Conservation (phyloP, 2,888 invertebrate genomes). For the Nephrotoma appendiculata region DNA sequence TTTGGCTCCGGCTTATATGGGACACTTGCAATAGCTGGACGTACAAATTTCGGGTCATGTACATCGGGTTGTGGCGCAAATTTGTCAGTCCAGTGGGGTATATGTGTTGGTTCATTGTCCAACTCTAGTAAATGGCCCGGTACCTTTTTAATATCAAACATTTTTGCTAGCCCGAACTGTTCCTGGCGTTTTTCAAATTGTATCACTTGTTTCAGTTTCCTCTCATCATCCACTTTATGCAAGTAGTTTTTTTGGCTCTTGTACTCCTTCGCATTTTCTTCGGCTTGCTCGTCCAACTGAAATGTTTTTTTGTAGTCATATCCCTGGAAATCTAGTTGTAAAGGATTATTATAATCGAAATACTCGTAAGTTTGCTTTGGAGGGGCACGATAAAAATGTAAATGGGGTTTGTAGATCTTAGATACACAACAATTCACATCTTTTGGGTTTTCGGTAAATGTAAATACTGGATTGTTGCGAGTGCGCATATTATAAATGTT, state of each 20-base stretch:
- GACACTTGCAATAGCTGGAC: not conserved
- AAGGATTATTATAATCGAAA: constrained; percentile 26
- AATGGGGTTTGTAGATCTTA: not conserved
- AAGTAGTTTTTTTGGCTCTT: constrained; percentile 23
- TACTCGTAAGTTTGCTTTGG: constrained; percentile 10
- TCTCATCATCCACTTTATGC: constrained; percentile 20
- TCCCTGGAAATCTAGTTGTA: constrained; percentile 27
- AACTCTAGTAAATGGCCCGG: constrained; percentile 15
- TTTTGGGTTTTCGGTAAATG: constrained; percentile 6
- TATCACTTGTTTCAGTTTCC: constrained; percentile 16
- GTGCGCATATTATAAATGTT: constrained; percentile 9
- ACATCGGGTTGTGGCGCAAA: not conserved
- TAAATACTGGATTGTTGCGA: constrained; percentile 12
- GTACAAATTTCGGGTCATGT: not conserved
- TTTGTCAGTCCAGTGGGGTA: constrained; percentile 7
- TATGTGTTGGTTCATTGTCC: constrained; percentile 12
- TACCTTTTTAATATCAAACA: constrained; percentile 5
- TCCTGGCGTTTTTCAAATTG: constrained; percentile 20
- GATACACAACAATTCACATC: not conserved
- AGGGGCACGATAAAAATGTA: not conserved
- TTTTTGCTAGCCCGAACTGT: constrained; percentile 13
- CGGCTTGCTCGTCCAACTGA: constrained; percentile 24
- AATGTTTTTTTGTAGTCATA: constrained; percentile 27
- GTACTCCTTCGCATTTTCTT: constrained; percentile 23
- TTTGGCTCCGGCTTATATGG: not conserved